Evolutionary conservation across 2,113 vertebrate genomes (phyloP), one percentile per base, ranked within the genome.

Genomic region (Dicentrarchus labrax): DNA sequence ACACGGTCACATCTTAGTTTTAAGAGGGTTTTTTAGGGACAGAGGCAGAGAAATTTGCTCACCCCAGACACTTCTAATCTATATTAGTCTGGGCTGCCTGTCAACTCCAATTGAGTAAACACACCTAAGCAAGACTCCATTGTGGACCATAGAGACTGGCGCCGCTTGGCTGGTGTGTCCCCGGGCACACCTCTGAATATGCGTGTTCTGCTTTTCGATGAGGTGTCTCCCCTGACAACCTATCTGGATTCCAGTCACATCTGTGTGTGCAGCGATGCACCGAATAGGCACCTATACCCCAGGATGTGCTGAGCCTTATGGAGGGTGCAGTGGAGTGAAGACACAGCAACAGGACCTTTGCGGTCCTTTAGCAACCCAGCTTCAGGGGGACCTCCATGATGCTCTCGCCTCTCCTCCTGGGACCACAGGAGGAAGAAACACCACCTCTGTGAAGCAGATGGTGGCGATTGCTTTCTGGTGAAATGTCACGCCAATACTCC

Each of bases 401-500:
- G 45, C 54, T 66, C 43, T 70, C 2, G 1, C 64, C 1, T 13
- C 22, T 6, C 11, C 72, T 78, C 68, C 4, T 38, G 74, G 60
- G 71, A 66, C 67, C 48, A 8, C 30, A 39, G 11, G 17, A 83
- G 22, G 60, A 84, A 43, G 51, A 53, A 17, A 24, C 11, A 2
- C 67, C 59, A 47, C 50, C 45, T 43, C n/a, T 68, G 51, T 74
- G 76, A 72, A 78, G 68, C 72, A 77, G 74, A 84, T 81, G 67
- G 65, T 72, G 80, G 65, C 10, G 41, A 82, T 62, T 84, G 80
- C 76, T 78, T 80, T 82, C 61, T 70, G 59, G 59, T 79, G 76
- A 89, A 92, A 93, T 88, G 89, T 87, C 88, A 92, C 82, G 86
- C 64, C 73, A 51, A 72, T 86, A 81, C 68, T 78, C 64, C 22